Evolutionary conservation across 2,888 invertebrate species (phyloP), one percentile per base, ranked within the genome.

Genomic region (Eugnorisma glareosa): DNA sequence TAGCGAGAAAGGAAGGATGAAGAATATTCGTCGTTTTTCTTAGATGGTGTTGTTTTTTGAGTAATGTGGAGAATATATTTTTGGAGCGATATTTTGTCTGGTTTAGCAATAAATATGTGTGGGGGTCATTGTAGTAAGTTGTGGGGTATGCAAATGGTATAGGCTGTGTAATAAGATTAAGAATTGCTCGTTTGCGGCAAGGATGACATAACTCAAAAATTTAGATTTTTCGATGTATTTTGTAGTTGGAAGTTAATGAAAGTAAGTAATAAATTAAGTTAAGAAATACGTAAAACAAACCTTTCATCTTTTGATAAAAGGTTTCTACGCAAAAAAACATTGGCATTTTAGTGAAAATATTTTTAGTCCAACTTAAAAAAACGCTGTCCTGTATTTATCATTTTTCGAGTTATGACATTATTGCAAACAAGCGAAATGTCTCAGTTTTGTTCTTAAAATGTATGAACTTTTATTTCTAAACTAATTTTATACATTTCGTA

Each of bases 61-160:
- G 59, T 40, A 13, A 67, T 68, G 18, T 28, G 31, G 40, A 18
- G 21, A 67, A 59, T 83, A 57, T 67, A 67, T 59, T 68, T 68
- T 67, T 48, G 2, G 10, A 40, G 28, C 13, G 40, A 71, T 64
- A 54, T 83, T 78, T 83, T 79, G 51, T 72, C 48, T 78, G 40
- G 35, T 51, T 71, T 57, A 2, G 59, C 31, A 7, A 69, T 77
- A 77, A 51, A 70, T 40, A 51, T 61, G 61, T 57, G 45, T 77
- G 59, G 13, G 11, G 7, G 21, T 28, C 11, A 1, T 37, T 31
- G n/a, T n/a, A n/a, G n/a, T n/a, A n/a, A n/a, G n/a, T n/a, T n/a
- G 5, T 51, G 6, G 28, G 59, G 43, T 81, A 79, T 74, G 81
- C 28, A 35, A 66, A 59, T 73, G 15, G 0, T 11, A 54, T 24